These are phyloP conservation scores for Gallirallus australis DNA, from an alignment of 2,797 vertebrate species.

Conservation along the genomic window DNA sequence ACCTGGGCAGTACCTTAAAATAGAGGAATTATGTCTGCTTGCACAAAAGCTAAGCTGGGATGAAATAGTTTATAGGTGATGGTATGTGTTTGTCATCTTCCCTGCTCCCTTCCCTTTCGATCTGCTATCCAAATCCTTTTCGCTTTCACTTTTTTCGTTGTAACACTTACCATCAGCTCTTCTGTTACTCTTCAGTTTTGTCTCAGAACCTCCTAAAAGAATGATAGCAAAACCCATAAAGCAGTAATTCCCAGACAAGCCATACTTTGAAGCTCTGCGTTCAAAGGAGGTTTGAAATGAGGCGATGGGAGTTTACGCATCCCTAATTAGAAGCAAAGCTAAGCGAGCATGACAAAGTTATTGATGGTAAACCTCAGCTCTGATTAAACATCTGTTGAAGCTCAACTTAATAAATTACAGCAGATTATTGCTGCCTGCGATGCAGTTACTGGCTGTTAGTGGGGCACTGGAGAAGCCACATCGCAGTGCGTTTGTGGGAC, in stretches of 20 bases:
- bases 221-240: neutral
- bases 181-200: neutral
- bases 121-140: neutral
- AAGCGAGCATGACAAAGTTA: neutral
- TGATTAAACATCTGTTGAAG: constrained; percentile 13
- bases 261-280: neutral
- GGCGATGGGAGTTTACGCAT: neutral
- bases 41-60: neutral
- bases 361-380: neutral
- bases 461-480: neutral
- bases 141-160: neutral
- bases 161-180: neutral
- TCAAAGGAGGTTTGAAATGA: neutral
- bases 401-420: neutral
- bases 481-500: neutral
- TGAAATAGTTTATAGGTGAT: neutral
- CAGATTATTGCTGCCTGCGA: neutral
- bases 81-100: neutral
- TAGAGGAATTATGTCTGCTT: neutral
- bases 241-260: neutral
- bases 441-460: neutral
- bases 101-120: neutral
- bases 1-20: neutral
- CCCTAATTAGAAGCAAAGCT: neutral
- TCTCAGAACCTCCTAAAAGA: neutral